Percentiles rank a stretch among this genome's conserved stretches.
phyloP scores from a whole-genome alignment of 2,113 vertebrate species.

The Nothobranchius kuhntae region DNA sequence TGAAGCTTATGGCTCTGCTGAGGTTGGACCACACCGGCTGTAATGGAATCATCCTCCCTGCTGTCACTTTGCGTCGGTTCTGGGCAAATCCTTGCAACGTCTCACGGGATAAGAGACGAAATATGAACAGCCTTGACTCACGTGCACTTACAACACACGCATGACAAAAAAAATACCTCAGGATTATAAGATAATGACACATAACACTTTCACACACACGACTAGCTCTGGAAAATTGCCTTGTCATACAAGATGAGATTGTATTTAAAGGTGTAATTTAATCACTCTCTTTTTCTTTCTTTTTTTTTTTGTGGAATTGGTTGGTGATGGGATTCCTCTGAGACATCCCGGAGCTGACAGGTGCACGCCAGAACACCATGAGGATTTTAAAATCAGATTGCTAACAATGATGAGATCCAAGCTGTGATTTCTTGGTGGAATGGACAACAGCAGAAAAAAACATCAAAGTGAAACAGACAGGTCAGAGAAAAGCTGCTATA shows the following conservation, averaged over 20 bases:
- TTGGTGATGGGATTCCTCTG: slow-evolving; percentile 30
- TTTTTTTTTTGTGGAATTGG: slow-evolving; percentile 30
- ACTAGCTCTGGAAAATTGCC: slow-evolving; percentile 51
- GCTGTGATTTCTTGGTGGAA: slow-evolving; percentile 36
- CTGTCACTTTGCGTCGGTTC: slow-evolving; percentile 63
- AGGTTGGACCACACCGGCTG: slow-evolving; percentile 17
- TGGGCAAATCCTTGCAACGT: slow-evolving; percentile 35
- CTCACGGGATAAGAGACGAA: slow-evolving; percentile 43
- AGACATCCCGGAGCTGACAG: slow-evolving; percentile 26
- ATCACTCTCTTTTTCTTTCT: slow-evolving; percentile 27
- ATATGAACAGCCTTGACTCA: slow-evolving; percentile 29
- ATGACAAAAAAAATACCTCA: slow-evolving; percentile 6
- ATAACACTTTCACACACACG: slow-evolving; percentile 22
- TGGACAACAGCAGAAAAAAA: slow-evolving; percentile 4
- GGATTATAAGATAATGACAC: slow-evolving; percentile 19
- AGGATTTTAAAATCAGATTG: slow-evolving; percentile 47
- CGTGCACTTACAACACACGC: slow-evolving; percentile 12
- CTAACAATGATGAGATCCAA: slow-evolving; percentile 36
- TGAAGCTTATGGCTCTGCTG: slow-evolving; percentile 18
- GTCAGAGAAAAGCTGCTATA: slow-evolving; percentile 23
- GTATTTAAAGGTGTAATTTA: slow-evolving; percentile 69
- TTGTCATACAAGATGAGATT: slow-evolving; percentile 61
- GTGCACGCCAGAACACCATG: slow-evolving; percentile 35
- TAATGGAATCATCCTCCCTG: slow-evolving; percentile 59
- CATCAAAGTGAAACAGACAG: not conserved